These are phyloP conservation scores for Mormyrus proboscirostris DNA, from an alignment of 2,797 vertebrate genomes.

Conservation along the genomic window DNA sequence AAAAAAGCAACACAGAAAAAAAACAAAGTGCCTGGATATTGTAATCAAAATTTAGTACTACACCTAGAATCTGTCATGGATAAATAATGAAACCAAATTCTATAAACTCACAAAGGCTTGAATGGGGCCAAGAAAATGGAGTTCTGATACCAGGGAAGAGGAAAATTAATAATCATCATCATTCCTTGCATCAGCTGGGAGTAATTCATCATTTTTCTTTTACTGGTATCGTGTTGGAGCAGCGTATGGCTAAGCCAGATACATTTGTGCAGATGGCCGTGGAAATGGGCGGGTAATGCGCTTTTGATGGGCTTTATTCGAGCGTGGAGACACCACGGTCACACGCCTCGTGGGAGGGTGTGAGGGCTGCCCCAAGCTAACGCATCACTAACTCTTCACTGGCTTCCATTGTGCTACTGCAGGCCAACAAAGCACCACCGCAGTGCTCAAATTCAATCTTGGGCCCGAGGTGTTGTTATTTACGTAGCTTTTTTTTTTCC, in stretches of 20 bases:
- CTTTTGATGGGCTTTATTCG: constrained; percentile 97
- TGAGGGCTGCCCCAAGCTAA: constrained; percentile 34
- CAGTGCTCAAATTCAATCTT: not conserved
- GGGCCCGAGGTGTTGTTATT: not conserved
- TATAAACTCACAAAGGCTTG: constrained; percentile 49
- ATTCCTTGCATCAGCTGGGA: constrained; percentile 80
- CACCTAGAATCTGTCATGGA: constrained; percentile 52
- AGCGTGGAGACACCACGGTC: constrained; percentile 81
- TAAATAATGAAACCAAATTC: constrained; percentile 55
- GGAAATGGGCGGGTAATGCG: constrained; percentile 79
- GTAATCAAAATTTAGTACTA: constrained; percentile 54
- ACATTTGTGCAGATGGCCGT: constrained; percentile 84
- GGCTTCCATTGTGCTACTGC: not conserved
- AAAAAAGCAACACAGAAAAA: not conserved
- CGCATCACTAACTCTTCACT: not conserved
- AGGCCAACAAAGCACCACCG: not conserved
- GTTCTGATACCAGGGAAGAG: constrained; percentile 55
- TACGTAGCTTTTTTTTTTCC: not conserved
- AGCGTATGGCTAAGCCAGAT: constrained; percentile 80
- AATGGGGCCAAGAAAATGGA: constrained; percentile 22
- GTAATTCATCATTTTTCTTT: constrained; percentile 87
- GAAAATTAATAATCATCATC: constrained; percentile 98
- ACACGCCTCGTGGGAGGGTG: constrained; percentile 61
- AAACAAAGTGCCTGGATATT: constrained; percentile 41
- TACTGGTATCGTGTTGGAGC: constrained; percentile 76